These are phyloP conservation scores for Cladorhizidae sp. DNA, from an alignment of 37 sponge, comb jelly and placozoan genomes.

Conservation along the genomic window DNA sequence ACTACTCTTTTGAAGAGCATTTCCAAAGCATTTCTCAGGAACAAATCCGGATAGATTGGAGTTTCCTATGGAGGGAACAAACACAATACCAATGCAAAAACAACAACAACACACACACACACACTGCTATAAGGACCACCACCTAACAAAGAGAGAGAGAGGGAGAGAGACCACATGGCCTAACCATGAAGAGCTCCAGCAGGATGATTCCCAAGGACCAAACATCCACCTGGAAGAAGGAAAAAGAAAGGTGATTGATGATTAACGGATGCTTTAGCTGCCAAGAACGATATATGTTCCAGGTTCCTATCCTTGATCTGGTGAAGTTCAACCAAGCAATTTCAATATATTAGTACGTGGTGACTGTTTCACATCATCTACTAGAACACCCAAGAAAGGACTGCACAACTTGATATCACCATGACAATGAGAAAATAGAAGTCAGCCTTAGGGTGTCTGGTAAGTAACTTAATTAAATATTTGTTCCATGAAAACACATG, in stretches of 20 bases:
- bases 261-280: no score
- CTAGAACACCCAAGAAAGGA: no score
- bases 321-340: no score
- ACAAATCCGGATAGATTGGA: slow-evolving; percentile 75
- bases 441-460: no score
- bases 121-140: background rate
- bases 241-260: background rate
- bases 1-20: slow-evolving; percentile 61
- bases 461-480: no score
- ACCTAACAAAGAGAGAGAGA: background rate
- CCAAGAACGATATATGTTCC: no score
- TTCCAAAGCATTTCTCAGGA: slow-evolving; percentile 52
- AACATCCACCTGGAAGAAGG: slow-evolving; percentile 65
- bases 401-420: no score
- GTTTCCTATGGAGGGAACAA: slow-evolving; percentile 34
- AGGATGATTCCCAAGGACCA: slow-evolving; percentile 85
- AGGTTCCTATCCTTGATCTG: no score
- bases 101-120: background rate
- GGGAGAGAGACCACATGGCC: background rate
- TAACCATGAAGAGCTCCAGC: slow-evolving; percentile 82
- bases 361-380: no score
- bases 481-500: no score
- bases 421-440: no score
- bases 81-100: background rate
- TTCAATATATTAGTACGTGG: no score